These are phyloP conservation scores for Drosophila pseudotakahashii DNA, from an alignment of 2,888 invertebrate genomes.

Conservation along the genomic window DNA sequence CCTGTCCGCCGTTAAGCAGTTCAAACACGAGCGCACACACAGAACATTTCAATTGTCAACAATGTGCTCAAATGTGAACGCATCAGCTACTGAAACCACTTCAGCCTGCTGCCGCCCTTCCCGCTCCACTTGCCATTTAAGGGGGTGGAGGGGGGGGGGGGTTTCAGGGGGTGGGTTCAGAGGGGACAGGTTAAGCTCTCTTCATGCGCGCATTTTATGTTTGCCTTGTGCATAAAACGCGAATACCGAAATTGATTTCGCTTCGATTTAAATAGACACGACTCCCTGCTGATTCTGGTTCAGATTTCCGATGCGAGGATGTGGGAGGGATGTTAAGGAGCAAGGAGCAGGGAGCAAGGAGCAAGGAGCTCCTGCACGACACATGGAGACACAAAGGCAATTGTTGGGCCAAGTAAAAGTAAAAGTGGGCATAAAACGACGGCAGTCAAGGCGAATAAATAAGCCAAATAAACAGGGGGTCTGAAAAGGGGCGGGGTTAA, in stretches of 20 bases:
- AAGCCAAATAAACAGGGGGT: constrained; percentile 70
- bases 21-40: constrained; percentile 57
- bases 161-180: not conserved
- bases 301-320: too few relatives aligned
- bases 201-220: constrained; percentile 74
- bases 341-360: too few relatives aligned
- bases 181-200: constrained; percentile 49
- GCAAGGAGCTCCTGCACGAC: constrained; percentile 31
- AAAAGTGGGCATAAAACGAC: constrained; percentile 62
- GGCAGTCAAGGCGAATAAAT: constrained; percentile 64
- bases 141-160: constrained; percentile 10
- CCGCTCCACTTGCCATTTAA: constrained; percentile 1
- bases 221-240: constrained; percentile 69
- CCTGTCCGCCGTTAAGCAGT: constrained; percentile 24
- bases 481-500: not conserved
- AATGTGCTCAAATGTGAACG: constrained; percentile 67
- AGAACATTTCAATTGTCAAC: constrained; percentile 69
- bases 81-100: constrained; percentile 51
- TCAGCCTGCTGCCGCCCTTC: not conserved
- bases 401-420: constrained; percentile 67
- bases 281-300: constrained; percentile 10
- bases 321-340: too few relatives aligned
- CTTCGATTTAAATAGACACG: constrained; percentile 76
- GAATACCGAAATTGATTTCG: constrained; percentile 75
- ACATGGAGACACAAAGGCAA: constrained; percentile 43